Evolutionary conservation across 1,140 invertebrate genomes (phyloP), one percentile per base, ranked within the genome.

Genomic region (Temnothorax curvispinosus): DNA sequence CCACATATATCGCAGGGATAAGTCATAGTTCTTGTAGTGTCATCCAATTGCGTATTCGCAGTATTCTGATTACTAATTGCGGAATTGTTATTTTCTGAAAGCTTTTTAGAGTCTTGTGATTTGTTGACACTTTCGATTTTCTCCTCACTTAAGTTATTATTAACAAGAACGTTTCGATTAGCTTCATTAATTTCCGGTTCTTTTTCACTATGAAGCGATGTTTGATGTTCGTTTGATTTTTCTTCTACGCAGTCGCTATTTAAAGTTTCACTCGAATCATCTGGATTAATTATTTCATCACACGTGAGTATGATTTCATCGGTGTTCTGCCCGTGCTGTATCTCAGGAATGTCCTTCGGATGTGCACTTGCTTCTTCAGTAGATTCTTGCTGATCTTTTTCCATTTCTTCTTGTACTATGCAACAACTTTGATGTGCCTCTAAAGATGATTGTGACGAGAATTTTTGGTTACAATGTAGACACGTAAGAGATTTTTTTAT

Each of bases 1-100:
- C 87, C 81, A 38, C 93, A 94, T 62, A 87, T 56, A 9, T 9
- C 2, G 69, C 93, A 93, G 0, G 90, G 91, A 52, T 65, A 93
- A 7, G n/a, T 88, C 0, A 7, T 27, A 58, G 1, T 41, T 35
- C 41, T 56, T 41, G 21, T 21, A 69, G 2, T 44, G 1, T 18
- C 2, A 27, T 50, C 27, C 18, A 7, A 13, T 27, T 60, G 41
- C 2, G 1, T 15, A 41, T 38, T 47, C 3, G 47, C 2, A 54
- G 15, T 11, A 60, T 62, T 13, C 2, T 84, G 64, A 38, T 81
- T 56, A 60, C 13, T 58, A 50, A 11, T 38, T 18, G n/a, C 44
- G 3, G 41, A 38, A 38, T 32, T 58, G 50, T 8, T 27, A 56
- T 54, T 71, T 41, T 56, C 11, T n/a, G 15, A 44, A 74, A 47